A percentile compares a stretch with the other conserved stretches of the same genome.
These are phyloP conservation scores for Coregonus clupeaformis DNA, from an alignment of 2,113 vertebrate species.

Conservation along the genomic window DNA sequence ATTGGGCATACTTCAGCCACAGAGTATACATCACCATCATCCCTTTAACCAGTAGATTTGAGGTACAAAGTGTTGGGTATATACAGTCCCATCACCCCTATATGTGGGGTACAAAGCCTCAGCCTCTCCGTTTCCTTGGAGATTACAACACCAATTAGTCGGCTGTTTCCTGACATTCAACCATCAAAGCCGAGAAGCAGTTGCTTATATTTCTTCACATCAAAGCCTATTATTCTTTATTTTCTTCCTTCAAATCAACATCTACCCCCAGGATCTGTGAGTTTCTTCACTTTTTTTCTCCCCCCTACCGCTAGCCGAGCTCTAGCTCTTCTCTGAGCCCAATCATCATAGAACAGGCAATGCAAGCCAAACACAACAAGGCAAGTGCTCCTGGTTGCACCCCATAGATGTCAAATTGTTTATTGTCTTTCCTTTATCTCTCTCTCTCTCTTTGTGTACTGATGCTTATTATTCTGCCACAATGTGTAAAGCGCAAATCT, in stretches of 20 bases:
- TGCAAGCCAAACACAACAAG: slow-evolving; percentile 64
- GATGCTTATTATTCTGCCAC: slow-evolving; percentile 55
- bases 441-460: slow-evolving; percentile 40
- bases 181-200: slow-evolving; percentile 63
- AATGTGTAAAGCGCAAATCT: slow-evolving; percentile 35
- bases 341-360: slow-evolving; percentile 60
- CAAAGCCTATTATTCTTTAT: slow-evolving; percentile 69
- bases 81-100: slow-evolving; percentile 6
- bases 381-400: slow-evolving; percentile 38
- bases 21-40: not conserved
- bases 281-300: slow-evolving; percentile 36
- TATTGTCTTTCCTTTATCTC: slow-evolving; percentile 56
- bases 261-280: slow-evolving; percentile 62
- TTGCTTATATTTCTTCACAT: slow-evolving; percentile 69
- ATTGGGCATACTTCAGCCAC: not conserved
- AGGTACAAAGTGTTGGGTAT: not conserved
- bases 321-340: slow-evolving; percentile 46
- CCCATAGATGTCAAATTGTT: slow-evolving; percentile 61
- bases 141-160: slow-evolving; percentile 69
- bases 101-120: slow-evolving; percentile 11
- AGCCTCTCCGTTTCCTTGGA: slow-evolving; percentile 44
- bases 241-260: slow-evolving; percentile 72
- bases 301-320: slow-evolving; percentile 45
- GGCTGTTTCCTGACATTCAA: slow-evolving; percentile 66
- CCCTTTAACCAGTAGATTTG: not conserved